These are phyloP conservation scores for Macroteleia sp. DNA, from an alignment of 2,888 invertebrate genomes.

Conservation along the genomic window DNA sequence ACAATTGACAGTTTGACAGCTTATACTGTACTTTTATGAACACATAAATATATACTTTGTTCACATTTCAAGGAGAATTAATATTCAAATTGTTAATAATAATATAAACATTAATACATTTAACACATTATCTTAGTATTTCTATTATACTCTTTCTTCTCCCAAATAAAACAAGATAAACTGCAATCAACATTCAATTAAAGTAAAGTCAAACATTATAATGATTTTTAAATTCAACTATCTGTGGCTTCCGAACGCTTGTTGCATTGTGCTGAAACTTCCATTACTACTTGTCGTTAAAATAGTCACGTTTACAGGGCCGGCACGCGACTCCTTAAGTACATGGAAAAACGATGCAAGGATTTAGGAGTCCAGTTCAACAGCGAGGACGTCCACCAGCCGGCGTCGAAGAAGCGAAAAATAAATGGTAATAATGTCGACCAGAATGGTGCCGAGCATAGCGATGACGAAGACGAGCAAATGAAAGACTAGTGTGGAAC, in stretches of 20 bases:
- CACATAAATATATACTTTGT: too few relatives aligned
- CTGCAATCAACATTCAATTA: too few relatives aligned
- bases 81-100: too few relatives aligned
- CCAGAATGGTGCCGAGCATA: slow-evolving; percentile 82
- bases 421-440: slow-evolving; percentile 76
- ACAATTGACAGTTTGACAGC: too few relatives aligned
- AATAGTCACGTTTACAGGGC: slow-evolving; percentile 86
- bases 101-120: too few relatives aligned
- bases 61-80: too few relatives aligned
- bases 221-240: too few relatives aligned
- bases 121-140: too few relatives aligned
- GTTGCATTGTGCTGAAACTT: slow-evolving; percentile 37
- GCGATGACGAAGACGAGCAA: slow-evolving; percentile 75
- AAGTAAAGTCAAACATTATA: too few relatives aligned
- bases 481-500: slow-evolving; percentile 64
- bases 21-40: too few relatives aligned
- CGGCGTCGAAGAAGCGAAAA: slow-evolving; percentile 77
- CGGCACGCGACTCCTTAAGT: slow-evolving; percentile 89
- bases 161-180: too few relatives aligned
- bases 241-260: slow-evolving; percentile 83
- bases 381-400: slow-evolving; percentile 83
- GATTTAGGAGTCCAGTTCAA: slow-evolving; percentile 87
- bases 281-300: slow-evolving; percentile 70
- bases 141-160: too few relatives aligned
- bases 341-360: slow-evolving; percentile 89